Percentiles rank a stretch among this genome's conserved stretches.
phyloP scores from a whole-genome alignment of 2,888 invertebrate species.

The Troides helena region DNA sequence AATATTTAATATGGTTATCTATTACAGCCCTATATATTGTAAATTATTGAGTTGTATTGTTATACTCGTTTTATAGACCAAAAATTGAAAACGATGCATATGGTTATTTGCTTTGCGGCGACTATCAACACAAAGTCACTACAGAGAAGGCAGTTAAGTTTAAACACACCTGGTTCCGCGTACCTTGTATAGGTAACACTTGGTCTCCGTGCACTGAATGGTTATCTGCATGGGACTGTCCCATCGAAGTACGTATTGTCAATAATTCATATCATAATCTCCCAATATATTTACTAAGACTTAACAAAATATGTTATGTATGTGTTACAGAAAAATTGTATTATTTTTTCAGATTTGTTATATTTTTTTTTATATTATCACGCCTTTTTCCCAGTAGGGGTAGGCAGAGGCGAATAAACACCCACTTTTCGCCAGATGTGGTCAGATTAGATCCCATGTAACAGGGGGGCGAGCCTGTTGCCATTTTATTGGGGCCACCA shows the following conservation, averaged over 20 bases:
- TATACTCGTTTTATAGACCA: conserved; percentile 46
- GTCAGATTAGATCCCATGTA: too few relatives aligned
- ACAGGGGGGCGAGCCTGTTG: too few relatives aligned
- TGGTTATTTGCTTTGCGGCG: conserved; percentile 66
- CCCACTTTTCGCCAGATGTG: too few relatives aligned
- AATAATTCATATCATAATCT: background rate
- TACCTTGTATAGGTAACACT: conserved; percentile 71
- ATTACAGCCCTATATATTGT: background rate
- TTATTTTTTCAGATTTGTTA: too few relatives aligned
- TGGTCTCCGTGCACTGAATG: conserved; percentile 66
- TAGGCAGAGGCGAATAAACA: too few relatives aligned
- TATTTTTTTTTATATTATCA: too few relatives aligned
- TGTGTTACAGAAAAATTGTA: too few relatives aligned
- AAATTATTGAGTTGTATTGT: background rate
- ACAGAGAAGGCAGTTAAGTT: conserved; percentile 43
- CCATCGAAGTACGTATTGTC: conserved; percentile 51
- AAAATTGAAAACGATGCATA: conserved; percentile 61
- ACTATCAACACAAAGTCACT: conserved; percentile 57
- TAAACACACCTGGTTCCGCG: conserved; percentile 68
- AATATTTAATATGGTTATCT: too few relatives aligned
- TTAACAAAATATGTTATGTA: too few relatives aligned
- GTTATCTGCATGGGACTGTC: conserved; percentile 65
- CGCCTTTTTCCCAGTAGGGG: too few relatives aligned
- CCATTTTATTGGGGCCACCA: too few relatives aligned
- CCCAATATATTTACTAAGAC: too few relatives aligned